Evolutionary conservation across 2,113 vertebrate species (phyloP).

Genomic region (Dryoscopus gambensis): DNA sequence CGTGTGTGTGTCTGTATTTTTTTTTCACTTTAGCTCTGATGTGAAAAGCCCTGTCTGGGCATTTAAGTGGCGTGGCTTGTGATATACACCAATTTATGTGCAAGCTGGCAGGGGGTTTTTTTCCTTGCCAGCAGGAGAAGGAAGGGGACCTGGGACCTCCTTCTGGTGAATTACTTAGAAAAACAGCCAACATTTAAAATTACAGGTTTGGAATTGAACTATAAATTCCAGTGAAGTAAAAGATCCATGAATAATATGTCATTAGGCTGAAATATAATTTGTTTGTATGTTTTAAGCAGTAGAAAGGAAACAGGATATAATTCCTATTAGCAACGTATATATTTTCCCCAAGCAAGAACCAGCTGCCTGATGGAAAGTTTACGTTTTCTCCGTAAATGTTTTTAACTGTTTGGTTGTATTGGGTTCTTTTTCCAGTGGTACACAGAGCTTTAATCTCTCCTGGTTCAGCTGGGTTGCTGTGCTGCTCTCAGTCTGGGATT

Average conservation of each 20-base stretch:
- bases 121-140: neutral
- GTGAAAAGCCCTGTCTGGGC: neutral
- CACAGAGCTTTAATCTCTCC: neutral
- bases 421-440: neutral
- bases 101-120: neutral
- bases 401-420: constrained; percentile 26
- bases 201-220: constrained; percentile 45
- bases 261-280: constrained; percentile 47
- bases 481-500: neutral
- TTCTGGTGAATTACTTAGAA: constrained; percentile 53
- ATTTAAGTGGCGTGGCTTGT: neutral
- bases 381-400: neutral
- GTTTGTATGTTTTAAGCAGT: constrained; percentile 52
- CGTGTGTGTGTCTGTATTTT: neutral
- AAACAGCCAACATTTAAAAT: constrained; percentile 46
- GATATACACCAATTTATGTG: neutral
- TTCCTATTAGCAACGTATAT: constrained; percentile 37
- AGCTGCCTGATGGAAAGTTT: constrained; percentile 41
- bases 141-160: neutral
- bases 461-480: neutral
- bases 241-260: constrained; percentile 37
- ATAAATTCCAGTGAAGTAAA: constrained; percentile 36
- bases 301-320: constrained; percentile 51
- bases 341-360: constrained; percentile 32
- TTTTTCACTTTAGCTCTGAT: neutral